Conservation (phyloP, 2,888 invertebrate genomes). For the Sarcophaga caerulescens region DNA sequence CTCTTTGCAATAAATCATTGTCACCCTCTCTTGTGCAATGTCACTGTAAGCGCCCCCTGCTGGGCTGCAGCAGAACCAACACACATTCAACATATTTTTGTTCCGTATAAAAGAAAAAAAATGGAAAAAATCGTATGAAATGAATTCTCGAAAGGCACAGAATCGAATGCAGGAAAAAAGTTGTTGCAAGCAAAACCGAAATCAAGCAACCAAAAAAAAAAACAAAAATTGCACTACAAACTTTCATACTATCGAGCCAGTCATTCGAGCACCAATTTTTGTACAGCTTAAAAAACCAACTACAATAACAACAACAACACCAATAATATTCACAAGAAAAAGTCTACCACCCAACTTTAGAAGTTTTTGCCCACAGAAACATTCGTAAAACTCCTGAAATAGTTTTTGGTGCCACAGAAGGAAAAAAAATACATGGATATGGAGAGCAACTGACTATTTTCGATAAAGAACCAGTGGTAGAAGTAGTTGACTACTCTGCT, state of each 20-base stretch:
- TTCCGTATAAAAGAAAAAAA: no score
- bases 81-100: constrained; percentile 33
- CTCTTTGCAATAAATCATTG: constrained; percentile 79
- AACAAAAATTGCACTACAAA: constrained; percentile 50
- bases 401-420: constrained; percentile 18
- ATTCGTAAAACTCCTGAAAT: constrained; percentile 56
- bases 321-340: constrained; percentile 49
- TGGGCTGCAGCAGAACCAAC: constrained; percentile 71
- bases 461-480: constrained; percentile 37
- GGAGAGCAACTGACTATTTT: constrained; percentile 12
- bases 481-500: constrained; percentile 26
- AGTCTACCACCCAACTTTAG: constrained; percentile 72
- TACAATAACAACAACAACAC: background rate
- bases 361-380: constrained; percentile 40
- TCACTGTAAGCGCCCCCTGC: constrained; percentile 77
- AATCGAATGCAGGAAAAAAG: constrained; percentile 58
- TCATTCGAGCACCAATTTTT: constrained; percentile 34
- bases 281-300: constrained; percentile 19
- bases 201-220: constrained; percentile 54
- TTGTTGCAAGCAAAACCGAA: constrained; percentile 59
- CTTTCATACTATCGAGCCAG: background rate
- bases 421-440: background rate
- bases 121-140: constrained; percentile 35
- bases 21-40: constrained; percentile 79
- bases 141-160: constrained; percentile 54